These are phyloP conservation scores for Rhinogobio ventralis DNA, from an alignment of 2,797 vertebrate genomes.

Conservation along the genomic window DNA sequence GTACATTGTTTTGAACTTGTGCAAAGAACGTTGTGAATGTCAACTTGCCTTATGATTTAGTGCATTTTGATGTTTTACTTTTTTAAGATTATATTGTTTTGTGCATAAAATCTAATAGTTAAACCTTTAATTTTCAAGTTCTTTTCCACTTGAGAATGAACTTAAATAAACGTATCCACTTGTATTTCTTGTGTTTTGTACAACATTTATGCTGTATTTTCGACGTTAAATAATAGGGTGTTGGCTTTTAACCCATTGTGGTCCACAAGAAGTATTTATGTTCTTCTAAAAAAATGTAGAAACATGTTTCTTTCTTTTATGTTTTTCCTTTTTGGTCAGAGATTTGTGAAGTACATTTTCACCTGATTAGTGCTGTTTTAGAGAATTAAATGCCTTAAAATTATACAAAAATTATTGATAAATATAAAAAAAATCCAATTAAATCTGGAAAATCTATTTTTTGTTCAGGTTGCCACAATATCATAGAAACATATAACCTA, in stretches of 20 bases:
- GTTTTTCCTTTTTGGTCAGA: conserved; percentile 51
- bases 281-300: conserved; percentile 60
- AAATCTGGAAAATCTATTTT: background rate
- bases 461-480: background rate
- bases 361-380: background rate
- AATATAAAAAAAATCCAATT: conserved; percentile 10
- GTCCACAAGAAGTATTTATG: conserved; percentile 64
- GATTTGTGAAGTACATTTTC: conserved; percentile 28
- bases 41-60: conserved; percentile 58
- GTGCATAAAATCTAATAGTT: conserved; percentile 30
- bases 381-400: conserved; percentile 9
- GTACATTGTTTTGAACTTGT: conserved; percentile 65
- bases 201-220: conserved; percentile 70
- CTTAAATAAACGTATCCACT: background rate
- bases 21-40: conserved; percentile 43
- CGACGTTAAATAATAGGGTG: conserved; percentile 83
- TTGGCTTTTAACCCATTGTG: conserved; percentile 88
- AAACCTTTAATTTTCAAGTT: conserved; percentile 47
- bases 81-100: conserved; percentile 37
- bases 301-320: conserved; percentile 45
- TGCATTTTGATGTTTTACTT: conserved; percentile 36
- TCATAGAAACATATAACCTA: background rate
- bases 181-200: conserved; percentile 50
- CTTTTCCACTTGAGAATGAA: conserved; percentile 28
- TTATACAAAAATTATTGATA: background rate